A percentile compares a stretch with the other conserved stretches of the same genome.
Evolutionary conservation across 1,140 invertebrate genomes (phyloP).

Genomic region (Drosophila athabasca): DNA sequence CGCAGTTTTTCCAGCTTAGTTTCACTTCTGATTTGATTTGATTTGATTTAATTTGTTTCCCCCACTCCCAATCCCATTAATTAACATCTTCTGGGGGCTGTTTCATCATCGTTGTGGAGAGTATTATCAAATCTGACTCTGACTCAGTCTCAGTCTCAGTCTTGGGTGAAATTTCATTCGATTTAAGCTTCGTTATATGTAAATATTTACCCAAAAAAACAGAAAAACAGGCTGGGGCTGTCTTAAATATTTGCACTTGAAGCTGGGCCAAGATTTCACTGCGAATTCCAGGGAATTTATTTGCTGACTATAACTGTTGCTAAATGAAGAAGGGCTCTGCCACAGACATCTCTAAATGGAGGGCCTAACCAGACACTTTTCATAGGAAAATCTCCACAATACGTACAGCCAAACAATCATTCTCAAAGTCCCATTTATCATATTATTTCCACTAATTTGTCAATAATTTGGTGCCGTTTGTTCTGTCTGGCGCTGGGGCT

Average conservation of each 20-base stretch:
- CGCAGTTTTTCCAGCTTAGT: slow-evolving; percentile 66
- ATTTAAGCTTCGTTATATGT: slow-evolving; percentile 26
- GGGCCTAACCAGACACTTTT: neutral
- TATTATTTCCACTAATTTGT: slow-evolving; percentile 18
- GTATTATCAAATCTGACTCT: slow-evolving; percentile 48
- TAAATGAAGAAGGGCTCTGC: neutral
- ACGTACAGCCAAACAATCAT: neutral
- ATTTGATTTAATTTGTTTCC: slow-evolving; percentile 14
- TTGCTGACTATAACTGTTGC: slow-evolving; percentile 11
- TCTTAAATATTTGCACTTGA: slow-evolving; percentile 50
- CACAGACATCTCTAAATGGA: neutral
- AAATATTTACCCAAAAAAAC: slow-evolving; percentile 40
- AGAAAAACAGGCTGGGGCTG: neutral
- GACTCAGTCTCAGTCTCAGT: slow-evolving; percentile 9
- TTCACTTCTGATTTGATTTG: slow-evolving; percentile 43
- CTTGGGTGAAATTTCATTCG: slow-evolving; percentile 46
- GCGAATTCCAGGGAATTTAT: slow-evolving; percentile 18
- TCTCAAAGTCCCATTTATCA: slow-evolving; percentile 19
- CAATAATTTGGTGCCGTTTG: slow-evolving; percentile 22
- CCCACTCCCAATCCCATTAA: slow-evolving; percentile 30
- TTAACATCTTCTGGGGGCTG: slow-evolving; percentile 58
- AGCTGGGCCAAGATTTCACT: slow-evolving; percentile 50
- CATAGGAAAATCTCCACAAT: slow-evolving; percentile 5
- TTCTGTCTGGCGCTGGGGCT: slow-evolving; percentile 13
- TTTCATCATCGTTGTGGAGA: slow-evolving; percentile 31